Conservation (phyloP, 92 coral and sea anemone species). For the Galaxea fascicularis region DNA sequence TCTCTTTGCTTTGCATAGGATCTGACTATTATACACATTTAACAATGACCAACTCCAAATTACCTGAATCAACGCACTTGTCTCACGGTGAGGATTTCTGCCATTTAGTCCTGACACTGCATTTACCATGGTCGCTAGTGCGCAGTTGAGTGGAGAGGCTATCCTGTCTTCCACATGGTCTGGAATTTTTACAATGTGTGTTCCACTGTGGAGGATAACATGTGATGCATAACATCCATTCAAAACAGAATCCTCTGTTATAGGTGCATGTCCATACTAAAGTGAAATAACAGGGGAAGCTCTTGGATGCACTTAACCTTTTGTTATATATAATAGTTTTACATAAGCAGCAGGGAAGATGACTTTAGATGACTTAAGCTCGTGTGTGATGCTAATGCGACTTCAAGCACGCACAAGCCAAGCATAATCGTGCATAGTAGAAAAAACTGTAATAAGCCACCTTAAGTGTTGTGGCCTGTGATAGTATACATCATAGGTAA, state of each 20-base stretch:
- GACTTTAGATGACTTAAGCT: too few species aligned
- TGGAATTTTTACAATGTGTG: slow-evolving; percentile 90
- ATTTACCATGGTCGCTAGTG: slow-evolving; percentile 95
- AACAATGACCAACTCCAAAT: background rate
- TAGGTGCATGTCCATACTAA: slow-evolving; percentile 86
- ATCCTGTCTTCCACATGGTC: slow-evolving; percentile 67
- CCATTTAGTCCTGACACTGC: slow-evolving; percentile 73
- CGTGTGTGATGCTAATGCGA: too few species aligned
- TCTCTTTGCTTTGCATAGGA: background rate
- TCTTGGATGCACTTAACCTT: background rate
- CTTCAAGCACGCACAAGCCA: too few species aligned
- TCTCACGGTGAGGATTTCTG: slow-evolving; percentile 53
- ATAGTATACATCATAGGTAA: too few species aligned
- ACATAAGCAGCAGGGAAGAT: too few species aligned
- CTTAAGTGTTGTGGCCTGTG: too few species aligned
- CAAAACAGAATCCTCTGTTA: slow-evolving; percentile 79
- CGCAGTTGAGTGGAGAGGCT: slow-evolving; percentile 95
- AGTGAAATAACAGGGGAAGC: too few species aligned
- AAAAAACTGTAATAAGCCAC: too few species aligned
- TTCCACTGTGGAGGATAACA: slow-evolving; percentile 87
- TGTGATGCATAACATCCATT: slow-evolving; percentile 97
- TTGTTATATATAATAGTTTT: too few species aligned
- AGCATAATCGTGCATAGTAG: too few species aligned
- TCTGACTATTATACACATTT: background rate
- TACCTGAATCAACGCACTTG: slow-evolving; percentile 89